A percentile compares a stretch with the other conserved stretches of the same genome.
Evolutionary conservation across 2,888 invertebrate species (phyloP).

Genomic region (Cosmopolites sordidus): DNA sequence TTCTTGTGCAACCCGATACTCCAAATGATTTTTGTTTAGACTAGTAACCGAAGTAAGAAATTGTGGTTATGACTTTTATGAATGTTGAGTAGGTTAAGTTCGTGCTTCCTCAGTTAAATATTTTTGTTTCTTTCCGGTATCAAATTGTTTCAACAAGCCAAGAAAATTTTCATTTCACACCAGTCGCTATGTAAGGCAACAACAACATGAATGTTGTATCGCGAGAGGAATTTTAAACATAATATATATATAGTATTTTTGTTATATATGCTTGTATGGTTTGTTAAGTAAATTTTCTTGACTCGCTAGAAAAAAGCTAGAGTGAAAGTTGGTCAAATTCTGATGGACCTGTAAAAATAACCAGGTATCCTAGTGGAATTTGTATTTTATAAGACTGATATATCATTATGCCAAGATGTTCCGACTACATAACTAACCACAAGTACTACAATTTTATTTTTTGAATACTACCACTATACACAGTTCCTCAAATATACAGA

Average conservation of each 20-base stretch:
- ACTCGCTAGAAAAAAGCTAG: constrained; percentile 8
- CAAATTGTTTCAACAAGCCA: constrained; percentile 8
- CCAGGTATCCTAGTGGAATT: constrained; percentile 33
- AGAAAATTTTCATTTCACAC: no score
- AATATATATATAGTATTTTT: no score
- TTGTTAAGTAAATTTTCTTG: neutral
- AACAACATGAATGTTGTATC: no score
- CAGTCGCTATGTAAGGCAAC: no score
- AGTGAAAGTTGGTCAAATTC: constrained; percentile 36
- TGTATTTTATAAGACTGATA: constrained; percentile 47
- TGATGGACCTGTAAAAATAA: constrained; percentile 20
- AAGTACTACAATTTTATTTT: constrained; percentile 34
- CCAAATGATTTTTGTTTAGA: neutral
- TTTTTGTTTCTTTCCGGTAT: constrained; percentile 34
- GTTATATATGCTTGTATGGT: no score
- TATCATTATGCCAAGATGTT: constrained; percentile 49
- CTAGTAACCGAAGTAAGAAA: neutral
- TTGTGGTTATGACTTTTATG: constrained; percentile 8
- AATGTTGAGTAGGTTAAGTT: constrained; percentile 32
- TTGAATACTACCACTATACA: constrained; percentile 39
- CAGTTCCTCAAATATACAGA: constrained; percentile 51
- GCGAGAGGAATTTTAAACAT: no score
- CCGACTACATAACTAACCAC: constrained; percentile 35
- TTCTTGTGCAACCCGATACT: no score
- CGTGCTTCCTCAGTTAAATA: constrained; percentile 44